These are phyloP conservation scores for Neotoma lepida DNA, from an alignment of 2,113 vertebrate species.

Conservation along the genomic window DNA sequence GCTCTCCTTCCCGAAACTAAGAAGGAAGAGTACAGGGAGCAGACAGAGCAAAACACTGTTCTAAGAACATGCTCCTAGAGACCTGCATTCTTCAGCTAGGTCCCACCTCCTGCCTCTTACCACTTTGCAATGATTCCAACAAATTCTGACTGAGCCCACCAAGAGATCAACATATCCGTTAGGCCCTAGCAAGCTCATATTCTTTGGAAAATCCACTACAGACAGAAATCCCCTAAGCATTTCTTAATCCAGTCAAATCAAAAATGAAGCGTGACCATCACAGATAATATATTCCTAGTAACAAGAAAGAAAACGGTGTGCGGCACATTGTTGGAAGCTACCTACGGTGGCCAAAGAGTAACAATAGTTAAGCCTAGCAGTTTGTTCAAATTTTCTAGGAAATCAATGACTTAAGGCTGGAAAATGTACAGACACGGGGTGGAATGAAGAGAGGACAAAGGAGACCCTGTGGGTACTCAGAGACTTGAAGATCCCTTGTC, in stretches of 20 bases:
- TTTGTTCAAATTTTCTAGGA: not conserved
- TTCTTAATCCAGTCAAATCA: not conserved
- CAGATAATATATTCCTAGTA: not conserved
- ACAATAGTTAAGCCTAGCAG: rapidly evolving
- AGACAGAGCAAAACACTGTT: not conserved
- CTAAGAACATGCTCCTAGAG: not conserved
- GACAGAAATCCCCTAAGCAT: not conserved
- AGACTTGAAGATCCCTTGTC: not conserved
- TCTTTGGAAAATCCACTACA: not conserved
- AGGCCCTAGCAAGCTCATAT: not conserved
- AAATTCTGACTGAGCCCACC: not conserved
- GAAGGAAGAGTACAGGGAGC: not conserved
- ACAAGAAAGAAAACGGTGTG: not conserved
- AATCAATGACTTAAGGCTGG: not conserved
- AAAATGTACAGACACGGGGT: not conserved
- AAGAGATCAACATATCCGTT: not conserved
- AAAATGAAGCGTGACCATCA: not conserved
- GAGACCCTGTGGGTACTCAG: rapidly evolving
- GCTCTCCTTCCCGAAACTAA: not conserved
- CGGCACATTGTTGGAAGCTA: not conserved
- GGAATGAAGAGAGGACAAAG: not conserved
- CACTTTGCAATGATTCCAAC: not conserved
- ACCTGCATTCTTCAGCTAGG: not conserved
- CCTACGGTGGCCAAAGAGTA: not conserved
- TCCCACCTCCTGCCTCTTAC: not conserved